phyloP scores from a whole-genome alignment of 2,797 vertebrate genomes.

The Luscinia megarhynchos region DNA sequence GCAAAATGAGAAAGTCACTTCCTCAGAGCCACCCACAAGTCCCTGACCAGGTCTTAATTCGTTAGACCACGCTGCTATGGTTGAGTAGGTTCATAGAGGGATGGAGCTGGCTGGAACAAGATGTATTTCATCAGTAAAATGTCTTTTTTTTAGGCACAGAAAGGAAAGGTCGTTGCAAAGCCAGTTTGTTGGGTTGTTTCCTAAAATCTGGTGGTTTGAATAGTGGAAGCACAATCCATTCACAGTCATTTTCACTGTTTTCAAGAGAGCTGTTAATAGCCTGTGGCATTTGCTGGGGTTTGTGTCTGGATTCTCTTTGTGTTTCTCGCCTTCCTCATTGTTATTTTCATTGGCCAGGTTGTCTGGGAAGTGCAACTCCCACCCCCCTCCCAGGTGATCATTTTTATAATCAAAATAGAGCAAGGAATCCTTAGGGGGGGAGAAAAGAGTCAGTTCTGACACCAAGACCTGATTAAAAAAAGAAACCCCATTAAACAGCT shows the following conservation, averaged over 20 bases:
- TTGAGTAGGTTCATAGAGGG: conserved; percentile 39
- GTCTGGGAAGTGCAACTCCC: background rate
- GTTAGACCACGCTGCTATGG: background rate
- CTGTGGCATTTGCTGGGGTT: background rate
- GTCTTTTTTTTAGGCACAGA: background rate
- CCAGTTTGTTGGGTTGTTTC: background rate
- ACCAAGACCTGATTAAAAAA: conserved; percentile 69
- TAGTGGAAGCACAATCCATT: background rate
- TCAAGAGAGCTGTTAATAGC: conserved; percentile 5
- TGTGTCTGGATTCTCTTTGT: background rate
- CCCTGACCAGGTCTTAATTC: background rate
- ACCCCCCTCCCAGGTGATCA: background rate
- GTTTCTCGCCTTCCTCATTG: background rate
- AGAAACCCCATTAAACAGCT: conserved; percentile 54
- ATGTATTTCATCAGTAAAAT: background rate
- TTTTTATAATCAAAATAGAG: conserved; percentile 56
- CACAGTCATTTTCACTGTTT: background rate
- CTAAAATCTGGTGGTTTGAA: background rate
- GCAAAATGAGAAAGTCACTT: conserved; percentile 45
- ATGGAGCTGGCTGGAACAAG: background rate
- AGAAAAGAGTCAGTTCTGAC: conserved; percentile 39
- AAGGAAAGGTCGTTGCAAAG: background rate
- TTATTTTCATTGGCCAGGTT: conserved; percentile 30
- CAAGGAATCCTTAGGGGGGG: conserved; percentile 31
- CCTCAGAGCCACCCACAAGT: conserved; percentile 15